Evolutionary conservation across 2,888 invertebrate species (phyloP), one percentile per base, ranked within the genome.

Genomic region (Charanyca ferruginea): DNA sequence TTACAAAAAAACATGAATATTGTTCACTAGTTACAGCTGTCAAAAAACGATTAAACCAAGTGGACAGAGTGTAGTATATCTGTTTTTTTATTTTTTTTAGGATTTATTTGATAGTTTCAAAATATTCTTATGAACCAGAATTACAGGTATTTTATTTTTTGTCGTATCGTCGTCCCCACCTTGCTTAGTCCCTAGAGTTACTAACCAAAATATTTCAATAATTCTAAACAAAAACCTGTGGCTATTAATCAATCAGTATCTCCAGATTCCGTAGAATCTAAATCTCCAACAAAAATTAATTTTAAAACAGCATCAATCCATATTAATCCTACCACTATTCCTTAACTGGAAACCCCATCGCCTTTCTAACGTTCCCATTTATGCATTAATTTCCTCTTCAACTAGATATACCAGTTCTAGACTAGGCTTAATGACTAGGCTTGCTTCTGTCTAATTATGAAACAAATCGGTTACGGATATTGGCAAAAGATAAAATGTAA

Each of bases 341-440:
- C 44, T 48, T 25, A 76, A 57, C 60, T 41, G 23, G 66, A 44
- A 57, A 35, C 22, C 13, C 45, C 38, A 52, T 65, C 20, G 47
- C 64, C 59, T 60, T 67, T 71, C 67, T 62, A 61, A 55, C 35
- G 64, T 65, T 60, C 54, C 60, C 64, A 70, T 80, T 83, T 81
- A 73, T 79, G 73, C 66, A 70, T 73, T 78, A 83, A 84, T 84
- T 85, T 84, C 85, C 85, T 85, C 54, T 23, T 48, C 70, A 64
- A 84, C 77, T 52, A 52, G 67, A 54, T 22, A 49, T 55, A 52
- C 76, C 71, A 55, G 82, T 73, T 74, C 23, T 16, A 16, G 51
- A 73, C 23, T 16, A 16, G 51, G n/a, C 55, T 70, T 74, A 70
- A 60, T 48, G 20, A 28, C 35, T 35, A 55, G 28, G 18, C 47